phyloP scores from a whole-genome alignment of 2,888 invertebrate species.

The Thereva nobilitata region DNA sequence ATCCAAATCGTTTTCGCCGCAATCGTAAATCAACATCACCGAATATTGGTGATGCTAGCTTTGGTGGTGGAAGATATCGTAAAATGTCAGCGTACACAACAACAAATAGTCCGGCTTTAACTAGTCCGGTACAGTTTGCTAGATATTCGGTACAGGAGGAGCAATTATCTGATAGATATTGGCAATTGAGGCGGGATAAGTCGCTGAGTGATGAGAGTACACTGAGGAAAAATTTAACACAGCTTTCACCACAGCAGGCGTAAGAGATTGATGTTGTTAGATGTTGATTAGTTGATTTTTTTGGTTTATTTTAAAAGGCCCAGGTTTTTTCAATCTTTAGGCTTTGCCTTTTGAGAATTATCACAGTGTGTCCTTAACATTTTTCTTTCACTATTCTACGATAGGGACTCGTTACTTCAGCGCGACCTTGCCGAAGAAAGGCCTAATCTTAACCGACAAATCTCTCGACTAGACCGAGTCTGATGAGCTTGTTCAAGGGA shows the following conservation, averaged over 20 bases:
- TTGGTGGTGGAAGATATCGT: conserved; percentile 3
- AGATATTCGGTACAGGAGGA: conserved; percentile 6
- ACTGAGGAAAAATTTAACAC: conserved; percentile 2
- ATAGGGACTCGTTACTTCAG: too few relatives aligned
- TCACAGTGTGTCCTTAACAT: too few relatives aligned
- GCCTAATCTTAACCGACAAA: too few relatives aligned
- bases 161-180: neutral
- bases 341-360: too few relatives aligned
- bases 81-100: neutral
- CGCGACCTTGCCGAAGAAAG: too few relatives aligned
- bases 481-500: too few relatives aligned
- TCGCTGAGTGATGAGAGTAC: conserved; percentile 22
- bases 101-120: neutral
- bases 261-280: neutral
- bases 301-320: too few relatives aligned
- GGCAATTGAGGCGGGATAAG: conserved; percentile 18
- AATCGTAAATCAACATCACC: conserved; percentile 43
- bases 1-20: conserved; percentile 44
- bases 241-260: neutral
- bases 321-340: too few relatives aligned
- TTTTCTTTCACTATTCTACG: too few relatives aligned
- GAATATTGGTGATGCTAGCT: conserved; percentile 20
- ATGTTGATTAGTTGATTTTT: too few relatives aligned
- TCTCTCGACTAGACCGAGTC: too few relatives aligned
- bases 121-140: neutral